Base-by-base conservation (phyloP, 2,888 invertebrate species). In the Lasioglossum vierecki region DNA sequence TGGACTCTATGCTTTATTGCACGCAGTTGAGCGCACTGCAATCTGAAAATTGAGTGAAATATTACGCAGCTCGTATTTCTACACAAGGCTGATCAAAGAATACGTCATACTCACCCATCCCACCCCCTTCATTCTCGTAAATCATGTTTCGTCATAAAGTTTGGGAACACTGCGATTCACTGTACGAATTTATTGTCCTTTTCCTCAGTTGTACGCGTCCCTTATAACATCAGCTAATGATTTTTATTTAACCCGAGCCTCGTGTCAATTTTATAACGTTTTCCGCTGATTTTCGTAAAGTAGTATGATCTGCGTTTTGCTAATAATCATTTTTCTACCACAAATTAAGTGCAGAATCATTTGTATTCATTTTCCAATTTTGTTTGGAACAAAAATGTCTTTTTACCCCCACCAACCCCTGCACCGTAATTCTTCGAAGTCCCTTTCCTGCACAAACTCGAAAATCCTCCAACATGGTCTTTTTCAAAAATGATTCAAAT, bases 11-110 rank as follows among this genome's bases (percentile, higher is more conserved):
- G 60, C 72, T 79, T 79, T 71, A 79, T 79, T 72, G 49, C 57
- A 44, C 72, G 57, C 53, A 30, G 60, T 60, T 70, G 57, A 72
- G 57, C 72, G 72, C 41, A 72, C 68, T 68, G 72, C 57, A 35
- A 60, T 72, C 57, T 79, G 79, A 79, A 72, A 79, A 79, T 79
- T 71, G 72, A 79, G 57, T 72, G 79, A 70, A 57, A 70, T 57
- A 60, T 63, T 70, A 70, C 70, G 70, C 57, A 44, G 18, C 39
- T 44, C 53, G 49, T 66, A 53, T 68, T 70, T 68, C 77, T 71
- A 60, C 41, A 57, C 57, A n/a, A 75, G 75, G 8, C 39, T 75
- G 39, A 44, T 60, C 57, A 60, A 57, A 75, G 57, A 75, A 75
- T n/a, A 39, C 26, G 41, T 60, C 57, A 75, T 41, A 57, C 41